Evolutionary conservation across 2,797 vertebrate genomes (phyloP), one percentile per base, ranked within the genome.

Genomic region (Gymnoscopelus braueri): DNA sequence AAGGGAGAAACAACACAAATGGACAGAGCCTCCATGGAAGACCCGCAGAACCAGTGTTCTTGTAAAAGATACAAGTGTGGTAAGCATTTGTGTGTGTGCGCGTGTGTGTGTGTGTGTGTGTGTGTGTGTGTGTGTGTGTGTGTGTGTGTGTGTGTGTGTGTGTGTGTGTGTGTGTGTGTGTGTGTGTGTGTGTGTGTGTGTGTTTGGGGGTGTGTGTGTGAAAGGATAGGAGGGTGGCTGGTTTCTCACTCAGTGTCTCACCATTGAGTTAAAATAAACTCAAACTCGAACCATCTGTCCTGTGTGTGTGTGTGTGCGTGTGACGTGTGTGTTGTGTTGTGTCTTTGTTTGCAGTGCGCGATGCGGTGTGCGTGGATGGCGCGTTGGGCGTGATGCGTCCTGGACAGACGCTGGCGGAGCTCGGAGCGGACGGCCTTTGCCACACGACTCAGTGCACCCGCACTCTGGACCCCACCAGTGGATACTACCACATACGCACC

Each of bases 1-100:
- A 4, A 99, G 98, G 97, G 97, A 59, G 95, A 98, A 83, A 95
- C 93, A 54, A 89, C 95, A 24, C 94, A 97, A 88, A 80, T 96
- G 88, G 97, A 98, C 39, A 90, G 94, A 66, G 81, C 87, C 39
- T 97, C 95, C 84, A 80, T 93, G 79, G 90, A 91, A 9, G 95
- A 95, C 55, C 84, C 88, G 44, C 91, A 94, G 85, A 97, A 98
- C 77, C 87, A 91, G 72, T 99, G 98, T 62, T 92, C 93, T 88
- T 99, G 98, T 58, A 93, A 94, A 68, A 93, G 92, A 79, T 96
- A 96, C 55, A 94, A 94, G 77, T 99, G 98, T 70, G 96, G 98
- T 98, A 88, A 95, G 97, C 89, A 44, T 44, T 44, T 44, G 15
- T 60, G 9, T 49, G 32, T 56, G 29, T 58, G 15, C 47, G 15